These are phyloP conservation scores for Agriopis marginaria DNA, from an alignment of 2,888 invertebrate genomes.

Conservation along the genomic window DNA sequence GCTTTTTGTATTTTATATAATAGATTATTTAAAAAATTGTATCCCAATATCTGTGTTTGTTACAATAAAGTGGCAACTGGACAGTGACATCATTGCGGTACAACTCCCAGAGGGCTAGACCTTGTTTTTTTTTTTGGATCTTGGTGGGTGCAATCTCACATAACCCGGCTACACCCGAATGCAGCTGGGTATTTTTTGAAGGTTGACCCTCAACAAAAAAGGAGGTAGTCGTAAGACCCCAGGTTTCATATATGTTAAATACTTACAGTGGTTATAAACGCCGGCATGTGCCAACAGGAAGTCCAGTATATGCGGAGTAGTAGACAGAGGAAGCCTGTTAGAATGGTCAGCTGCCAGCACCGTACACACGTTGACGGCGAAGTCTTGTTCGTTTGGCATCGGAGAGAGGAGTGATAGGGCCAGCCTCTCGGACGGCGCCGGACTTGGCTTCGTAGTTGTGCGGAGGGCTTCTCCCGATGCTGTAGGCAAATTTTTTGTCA, in stretches of 20 bases:
- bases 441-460: conserved; percentile 59
- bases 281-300: conserved; percentile 97
- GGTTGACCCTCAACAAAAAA: no score
- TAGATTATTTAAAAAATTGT: no score
- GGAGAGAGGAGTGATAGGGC: conserved; percentile 97
- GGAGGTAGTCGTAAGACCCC: no score
- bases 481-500: conserved; percentile 41
- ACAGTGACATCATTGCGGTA: no score
- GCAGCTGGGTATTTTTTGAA: no score
- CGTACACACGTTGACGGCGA: conserved; percentile 98
- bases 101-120: no score
- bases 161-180: no score
- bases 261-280: conserved; percentile 95
- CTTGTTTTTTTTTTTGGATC: no score
- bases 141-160: no score
- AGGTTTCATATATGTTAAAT: neutral
- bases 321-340: conserved; percentile 93
- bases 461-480: conserved; percentile 78
- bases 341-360: conserved; percentile 97
- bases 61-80: no score
- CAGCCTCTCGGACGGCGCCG: conserved; percentile 90
- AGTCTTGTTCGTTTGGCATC: conserved; percentile 99
- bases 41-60: no score
- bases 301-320: conserved; percentile 94
- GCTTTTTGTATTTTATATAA: no score